These are phyloP conservation scores for Actinostola sp. DNA, from an alignment of 92 coral and sea anemone genomes.

Conservation along the genomic window DNA sequence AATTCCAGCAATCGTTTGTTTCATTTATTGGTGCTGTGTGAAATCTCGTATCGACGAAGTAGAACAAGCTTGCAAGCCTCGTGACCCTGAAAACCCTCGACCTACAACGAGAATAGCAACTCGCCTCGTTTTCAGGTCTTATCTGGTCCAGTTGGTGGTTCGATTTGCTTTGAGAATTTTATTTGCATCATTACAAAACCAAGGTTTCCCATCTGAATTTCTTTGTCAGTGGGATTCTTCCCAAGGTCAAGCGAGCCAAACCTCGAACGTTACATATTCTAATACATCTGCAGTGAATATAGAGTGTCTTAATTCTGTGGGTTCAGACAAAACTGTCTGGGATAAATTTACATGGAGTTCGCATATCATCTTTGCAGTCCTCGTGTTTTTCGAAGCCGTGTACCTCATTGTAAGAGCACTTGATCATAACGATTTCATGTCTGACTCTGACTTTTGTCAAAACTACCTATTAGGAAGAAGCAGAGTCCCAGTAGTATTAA, in stretches of 20 bases:
- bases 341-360: not conserved
- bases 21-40: constrained; percentile 29
- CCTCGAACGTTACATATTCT: not conserved
- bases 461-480: constrained; percentile 33
- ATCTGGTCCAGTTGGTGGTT: constrained; percentile 40
- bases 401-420: constrained; percentile 23
- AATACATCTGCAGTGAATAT: not conserved
- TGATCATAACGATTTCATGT: constrained; percentile 3
- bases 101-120: constrained; percentile 33
- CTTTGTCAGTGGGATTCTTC: constrained; percentile 26
- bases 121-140: constrained; percentile 37
- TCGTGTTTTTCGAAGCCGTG: constrained; percentile 28
- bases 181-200: constrained; percentile 25
- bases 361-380: constrained; percentile 17
- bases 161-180: constrained; percentile 38
- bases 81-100: constrained; percentile 46
- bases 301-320: constrained; percentile 53
- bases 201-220: constrained; percentile 34
- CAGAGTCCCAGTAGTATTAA: too few relatives aligned
- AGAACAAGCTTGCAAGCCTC: constrained; percentile 14
- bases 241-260: not conserved
- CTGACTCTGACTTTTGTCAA: constrained; percentile 44
- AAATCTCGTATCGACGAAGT: constrained; percentile 52
- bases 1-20: constrained; percentile 7
- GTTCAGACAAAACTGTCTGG: constrained; percentile 36